phyloP scores from a whole-genome alignment of 2,888 invertebrate genomes.

The Magallana nippona region DNA sequence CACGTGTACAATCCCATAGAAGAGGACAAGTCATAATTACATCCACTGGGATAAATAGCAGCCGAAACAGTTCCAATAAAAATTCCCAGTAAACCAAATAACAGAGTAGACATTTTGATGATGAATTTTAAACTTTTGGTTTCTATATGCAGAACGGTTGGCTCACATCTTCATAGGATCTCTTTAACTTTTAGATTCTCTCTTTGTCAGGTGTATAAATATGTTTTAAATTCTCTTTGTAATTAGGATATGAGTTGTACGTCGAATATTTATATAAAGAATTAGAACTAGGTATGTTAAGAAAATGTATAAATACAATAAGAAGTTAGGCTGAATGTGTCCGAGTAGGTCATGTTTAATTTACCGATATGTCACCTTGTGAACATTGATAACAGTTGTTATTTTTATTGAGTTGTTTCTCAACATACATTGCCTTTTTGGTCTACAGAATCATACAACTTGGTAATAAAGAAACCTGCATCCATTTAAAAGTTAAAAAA shows the following conservation, averaged over 20 bases:
- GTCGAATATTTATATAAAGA: neutral
- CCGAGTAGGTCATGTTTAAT: neutral
- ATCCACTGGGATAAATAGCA: constrained; percentile 49
- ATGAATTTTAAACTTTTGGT: neutral
- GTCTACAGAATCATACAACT: neutral
- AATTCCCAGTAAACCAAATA: neutral
- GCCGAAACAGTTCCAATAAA: constrained; percentile 1
- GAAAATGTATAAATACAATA: constrained; percentile 13
- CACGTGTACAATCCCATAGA: constrained; percentile 56
- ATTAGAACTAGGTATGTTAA: constrained; percentile 12
- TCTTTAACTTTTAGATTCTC: neutral
- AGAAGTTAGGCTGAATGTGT: constrained; percentile 10
- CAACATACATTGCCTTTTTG: neutral
- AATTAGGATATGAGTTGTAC: neutral
- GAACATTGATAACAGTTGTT: neutral
- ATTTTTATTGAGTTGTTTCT: neutral
- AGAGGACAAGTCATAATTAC: constrained; percentile 46
- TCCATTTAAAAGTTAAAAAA: no score
- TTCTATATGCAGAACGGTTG: neutral
- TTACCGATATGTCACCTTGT: constrained; percentile 10
- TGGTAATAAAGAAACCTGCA: no score
- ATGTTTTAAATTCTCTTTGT: neutral
- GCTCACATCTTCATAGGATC: neutral
- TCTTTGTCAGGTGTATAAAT: constrained; percentile 18
- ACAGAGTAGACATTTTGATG: constrained; percentile 2